These are phyloP conservation scores for Cosmia pyralina DNA, from an alignment of 2,888 invertebrate genomes.

Conservation along the genomic window DNA sequence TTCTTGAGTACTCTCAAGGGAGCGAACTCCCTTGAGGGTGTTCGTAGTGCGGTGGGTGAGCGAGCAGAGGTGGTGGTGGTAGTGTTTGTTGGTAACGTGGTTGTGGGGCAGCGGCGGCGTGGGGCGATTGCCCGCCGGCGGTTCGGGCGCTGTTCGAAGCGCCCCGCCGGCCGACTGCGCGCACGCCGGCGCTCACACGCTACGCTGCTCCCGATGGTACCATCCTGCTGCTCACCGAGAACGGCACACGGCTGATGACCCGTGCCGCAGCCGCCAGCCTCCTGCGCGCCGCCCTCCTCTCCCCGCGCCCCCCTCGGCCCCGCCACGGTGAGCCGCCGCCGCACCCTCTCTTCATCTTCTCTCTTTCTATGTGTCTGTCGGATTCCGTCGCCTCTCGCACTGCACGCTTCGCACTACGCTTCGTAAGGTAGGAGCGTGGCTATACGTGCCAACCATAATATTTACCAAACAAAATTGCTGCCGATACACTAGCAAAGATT, in stretches of 20 bases:
- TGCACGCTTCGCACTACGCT: conserved; percentile 88
- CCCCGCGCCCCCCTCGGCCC: conserved; percentile 89
- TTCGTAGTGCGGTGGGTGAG: conserved; percentile 80
- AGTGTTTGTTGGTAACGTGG: conserved; percentile 86
- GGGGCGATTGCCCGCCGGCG: conserved; percentile 88
- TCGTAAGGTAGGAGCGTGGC: conserved; percentile 88
- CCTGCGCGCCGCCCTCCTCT: conserved; percentile 89
- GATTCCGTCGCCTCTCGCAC: conserved; percentile 88
- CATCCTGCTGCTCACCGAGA: conserved; percentile 91
- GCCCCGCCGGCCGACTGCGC: conserved; percentile 83
- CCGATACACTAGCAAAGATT: conserved; percentile 48
- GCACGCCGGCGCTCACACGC: conserved; percentile 89
- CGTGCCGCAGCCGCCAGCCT: conserved; percentile 89
- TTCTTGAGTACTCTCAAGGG: conserved; percentile 84
- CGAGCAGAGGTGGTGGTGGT: conserved; percentile 77
- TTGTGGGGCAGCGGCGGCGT: conserved; percentile 88
- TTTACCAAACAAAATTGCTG: conserved; percentile 39
- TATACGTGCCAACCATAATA: conserved; percentile 49
- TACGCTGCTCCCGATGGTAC: conserved; percentile 91
- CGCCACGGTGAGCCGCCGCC: conserved; percentile 89
- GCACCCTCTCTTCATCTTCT: conserved; percentile 84
- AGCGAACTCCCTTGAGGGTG: conserved; percentile 82
- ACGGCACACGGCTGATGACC: conserved; percentile 91
- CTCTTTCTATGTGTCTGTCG: conserved; percentile 86
- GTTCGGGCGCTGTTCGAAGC: conserved; percentile 90